Base-by-base conservation (phyloP, 2,888 invertebrate species). In the Phyto melanocephala region DNA sequence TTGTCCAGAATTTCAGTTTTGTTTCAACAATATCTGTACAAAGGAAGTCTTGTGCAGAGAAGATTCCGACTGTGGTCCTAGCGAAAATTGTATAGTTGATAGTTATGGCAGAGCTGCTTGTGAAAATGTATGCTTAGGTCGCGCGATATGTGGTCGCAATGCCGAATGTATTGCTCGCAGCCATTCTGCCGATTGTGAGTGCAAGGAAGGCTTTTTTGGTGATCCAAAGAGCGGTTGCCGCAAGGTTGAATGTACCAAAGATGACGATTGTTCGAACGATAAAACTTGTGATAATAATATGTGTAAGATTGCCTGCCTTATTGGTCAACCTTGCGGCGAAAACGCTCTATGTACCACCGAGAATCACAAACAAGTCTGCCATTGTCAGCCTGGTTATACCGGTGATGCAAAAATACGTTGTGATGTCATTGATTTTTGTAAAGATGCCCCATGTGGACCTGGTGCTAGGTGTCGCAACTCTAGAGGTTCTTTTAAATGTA, bases 341-440 rank as follows among this genome's bases (percentile, higher is more conserved):
- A 96, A 97, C 90, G 95, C 97, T 0, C 92, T 97, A 47, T 97
- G 97, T 88, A 95, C 96, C 0, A 95, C 96, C 1, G 96, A 96
- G 90, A 94, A 94, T 87, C 97, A 97, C 87, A 93, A 93, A 83
- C 95, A 95, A 89, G 93, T 94, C 0, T 95, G 95, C 88, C 95
- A 95, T 86, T 97, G 97, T 89, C 96, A 96, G 91, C 97, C 97
- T 11, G 97, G 97, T 0, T 97, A 94, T 87, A 96, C 96, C 0
- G 97, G 97, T 2, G 94, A 97, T 90, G 94, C 97, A 1, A 91
- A 93, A 10, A 92, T 91, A 33, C 94, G 94, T 22, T 97, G 97
- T 87, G 92, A 92, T 67, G 91, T 95, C 68, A 94, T 97, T 70
- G 95, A 97, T 91, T 96, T 95, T 90, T 97, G 97, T 88, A 93